Evolutionary conservation across 1,140 invertebrate genomes (phyloP).

Genomic region (Ceratoteleas bidentatus): DNA sequence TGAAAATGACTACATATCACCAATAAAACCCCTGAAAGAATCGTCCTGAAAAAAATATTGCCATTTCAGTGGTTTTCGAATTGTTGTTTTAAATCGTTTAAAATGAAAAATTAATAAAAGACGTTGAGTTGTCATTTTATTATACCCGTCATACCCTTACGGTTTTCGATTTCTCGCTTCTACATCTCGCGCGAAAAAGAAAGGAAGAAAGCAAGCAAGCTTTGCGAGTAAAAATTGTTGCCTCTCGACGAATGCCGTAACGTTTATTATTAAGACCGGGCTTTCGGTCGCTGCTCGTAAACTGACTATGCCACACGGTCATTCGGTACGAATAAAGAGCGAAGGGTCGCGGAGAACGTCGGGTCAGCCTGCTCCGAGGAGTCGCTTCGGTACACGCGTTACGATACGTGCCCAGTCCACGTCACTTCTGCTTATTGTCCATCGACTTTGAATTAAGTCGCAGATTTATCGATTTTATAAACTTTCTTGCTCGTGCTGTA

Average conservation of each 20-base stretch:
- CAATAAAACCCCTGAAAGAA: too few relatives aligned
- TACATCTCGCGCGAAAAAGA: conserved; percentile 5
- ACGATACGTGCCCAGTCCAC: conserved; percentile 32
- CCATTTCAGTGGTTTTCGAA: too few relatives aligned
- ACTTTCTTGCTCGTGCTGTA: conserved; percentile 1
- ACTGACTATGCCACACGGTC: conserved; percentile 55
- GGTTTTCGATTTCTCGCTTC: conserved; percentile 38
- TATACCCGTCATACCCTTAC: conserved; percentile 43
- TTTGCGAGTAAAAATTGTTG: conserved; percentile 54
- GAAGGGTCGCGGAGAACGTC: conserved; percentile 54
- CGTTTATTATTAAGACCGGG: conserved; percentile 67
- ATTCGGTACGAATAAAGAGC: conserved; percentile 62
- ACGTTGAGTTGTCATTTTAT: conserved; percentile 29
- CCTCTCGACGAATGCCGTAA: conserved; percentile 50
- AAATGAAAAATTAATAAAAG: background rate
- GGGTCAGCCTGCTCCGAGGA: conserved; percentile 42
- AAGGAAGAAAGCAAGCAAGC: conserved; percentile 26
- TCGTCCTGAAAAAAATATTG: too few relatives aligned
- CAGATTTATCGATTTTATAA: conserved; percentile 31
- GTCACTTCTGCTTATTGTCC: conserved; percentile 46
- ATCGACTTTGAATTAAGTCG: conserved; percentile 40
- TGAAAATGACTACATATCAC: too few relatives aligned
- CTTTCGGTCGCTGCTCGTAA: conserved; percentile 62
- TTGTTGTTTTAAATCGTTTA: too few relatives aligned
- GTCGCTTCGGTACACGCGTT: conserved; percentile 35